Conservation (phyloP, 37 sponge, comb jelly and placozoan genomes). For the Chondrilla cf. caribensis region DNA sequence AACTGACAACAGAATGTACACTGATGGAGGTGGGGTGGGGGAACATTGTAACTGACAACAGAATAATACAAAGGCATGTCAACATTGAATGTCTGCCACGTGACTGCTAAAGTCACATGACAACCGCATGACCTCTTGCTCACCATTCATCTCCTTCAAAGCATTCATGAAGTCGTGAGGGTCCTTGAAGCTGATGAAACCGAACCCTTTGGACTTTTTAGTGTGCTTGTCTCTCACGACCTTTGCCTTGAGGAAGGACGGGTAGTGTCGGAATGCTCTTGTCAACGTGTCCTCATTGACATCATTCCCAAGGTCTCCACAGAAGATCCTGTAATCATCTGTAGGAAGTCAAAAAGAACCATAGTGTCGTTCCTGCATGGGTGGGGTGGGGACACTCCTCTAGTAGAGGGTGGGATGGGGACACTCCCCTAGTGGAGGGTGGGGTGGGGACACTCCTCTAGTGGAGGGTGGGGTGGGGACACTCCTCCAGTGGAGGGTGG, state of each 20-base stretch:
- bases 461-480: no score
- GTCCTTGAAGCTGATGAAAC: slow-evolving; percentile 96
- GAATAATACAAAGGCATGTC: no score
- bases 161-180: slow-evolving; percentile 93
- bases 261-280: slow-evolving; percentile 83
- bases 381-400: no score
- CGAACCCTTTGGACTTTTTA: slow-evolving; percentile 95
- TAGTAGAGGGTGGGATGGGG: no score
- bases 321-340: slow-evolving; percentile 91
- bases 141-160: slow-evolving; percentile 95
- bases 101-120: not conserved
- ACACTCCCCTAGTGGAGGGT: no score
- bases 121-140: no score
- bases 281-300: slow-evolving; percentile 89
- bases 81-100: not conserved
- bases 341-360: not conserved
- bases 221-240: slow-evolving; percentile 91
- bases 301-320: slow-evolving; percentile 96
- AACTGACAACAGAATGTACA: no score
- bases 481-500: no score
- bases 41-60: no score
- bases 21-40: no score
- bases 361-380: not conserved
- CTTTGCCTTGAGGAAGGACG: slow-evolving; percentile 83
- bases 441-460: no score